Conservation (phyloP, 37 sponge, comb jelly and placozoan genomes). For the Bolinopsis microptera region DNA sequence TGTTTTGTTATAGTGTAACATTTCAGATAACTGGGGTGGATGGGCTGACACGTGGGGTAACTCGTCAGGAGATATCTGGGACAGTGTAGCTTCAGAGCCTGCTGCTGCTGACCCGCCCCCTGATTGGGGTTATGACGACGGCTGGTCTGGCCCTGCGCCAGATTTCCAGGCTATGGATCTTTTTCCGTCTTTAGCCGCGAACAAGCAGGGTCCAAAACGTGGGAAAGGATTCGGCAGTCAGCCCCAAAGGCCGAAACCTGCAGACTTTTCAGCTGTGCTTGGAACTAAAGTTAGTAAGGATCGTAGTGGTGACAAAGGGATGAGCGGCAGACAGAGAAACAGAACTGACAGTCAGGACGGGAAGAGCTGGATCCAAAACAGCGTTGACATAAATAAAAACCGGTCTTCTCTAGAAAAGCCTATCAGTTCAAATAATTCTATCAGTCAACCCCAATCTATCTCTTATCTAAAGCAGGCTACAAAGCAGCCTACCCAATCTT, state of each 20-base stretch:
- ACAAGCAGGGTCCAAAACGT: not conserved
- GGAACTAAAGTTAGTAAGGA: not conserved
- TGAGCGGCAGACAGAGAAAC: not conserved
- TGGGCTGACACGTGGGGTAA: not conserved
- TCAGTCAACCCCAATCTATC: not conserved
- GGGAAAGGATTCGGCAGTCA: not conserved
- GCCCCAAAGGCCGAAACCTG: not conserved
- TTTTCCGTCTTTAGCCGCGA: not conserved
- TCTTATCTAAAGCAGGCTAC: not conserved
- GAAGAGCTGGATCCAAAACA: not conserved
- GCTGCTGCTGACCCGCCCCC: not conserved
- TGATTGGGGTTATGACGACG: not conserved
- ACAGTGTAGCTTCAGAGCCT: not conserved
- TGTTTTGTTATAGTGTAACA: no score
- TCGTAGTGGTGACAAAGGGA: not conserved
- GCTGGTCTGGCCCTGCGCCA: not conserved
- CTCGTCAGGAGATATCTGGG: conserved; percentile 5
- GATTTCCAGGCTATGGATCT: not conserved
- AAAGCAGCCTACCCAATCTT: not conserved
- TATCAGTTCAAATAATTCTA: not conserved
- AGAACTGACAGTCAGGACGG: not conserved
- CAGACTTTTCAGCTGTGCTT: conserved; percentile 6
- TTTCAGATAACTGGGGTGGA: not conserved
- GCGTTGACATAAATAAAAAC: not conserved
- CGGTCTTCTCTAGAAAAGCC: not conserved